Base-by-base conservation (phyloP, 2,797 vertebrate species). In the Staurois parvus region DNA sequence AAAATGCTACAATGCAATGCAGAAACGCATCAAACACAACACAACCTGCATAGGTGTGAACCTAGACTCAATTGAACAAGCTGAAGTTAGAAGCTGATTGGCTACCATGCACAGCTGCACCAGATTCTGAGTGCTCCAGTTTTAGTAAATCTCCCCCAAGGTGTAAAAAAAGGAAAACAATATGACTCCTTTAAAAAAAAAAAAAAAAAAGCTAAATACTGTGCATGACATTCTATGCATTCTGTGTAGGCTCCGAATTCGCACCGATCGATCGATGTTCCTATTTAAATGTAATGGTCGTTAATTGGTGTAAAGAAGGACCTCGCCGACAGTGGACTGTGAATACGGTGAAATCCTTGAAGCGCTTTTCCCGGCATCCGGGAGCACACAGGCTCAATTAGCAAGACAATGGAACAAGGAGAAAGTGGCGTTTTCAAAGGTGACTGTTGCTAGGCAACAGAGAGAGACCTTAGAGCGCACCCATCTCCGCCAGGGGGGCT, bases 361-460 rank as follows among this genome's bases (percentile, higher is more conserved):
- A 79, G 37, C 52, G 42, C 19, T 68, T 64, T 48, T 8, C 69
- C 69, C 21, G 30, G 59, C 45, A 21, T 73, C 68, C 37, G 29
- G 73, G 29, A 73, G 37, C n/a, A 7, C 10, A 26, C 24, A 32
- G 76, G 29, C 67, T 84, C 77, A 84, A 62, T 85, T 87, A 88
- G 76, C 84, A 77, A 88, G 40, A 62, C 76, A 83, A 75, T 62
- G 79, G 85, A 84, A 3, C 88, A 87, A 66, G 85, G 87, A 84
- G 83, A 88, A 62, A 73, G 81, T 85, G 85, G 81, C 59, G 89
- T 84, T 88, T 89, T 89, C 87, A 88, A 75, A 72, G 88, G 88
- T 90, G 88, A 85, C 84, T 90, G 91, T 90, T 90, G 90, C 89
- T 87, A 90, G 88, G 91, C 91, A 91, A 92, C 90, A 90, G 87